phyloP scores from a whole-genome alignment of 2,797 vertebrate species.

The Avahi laniger region DNA sequence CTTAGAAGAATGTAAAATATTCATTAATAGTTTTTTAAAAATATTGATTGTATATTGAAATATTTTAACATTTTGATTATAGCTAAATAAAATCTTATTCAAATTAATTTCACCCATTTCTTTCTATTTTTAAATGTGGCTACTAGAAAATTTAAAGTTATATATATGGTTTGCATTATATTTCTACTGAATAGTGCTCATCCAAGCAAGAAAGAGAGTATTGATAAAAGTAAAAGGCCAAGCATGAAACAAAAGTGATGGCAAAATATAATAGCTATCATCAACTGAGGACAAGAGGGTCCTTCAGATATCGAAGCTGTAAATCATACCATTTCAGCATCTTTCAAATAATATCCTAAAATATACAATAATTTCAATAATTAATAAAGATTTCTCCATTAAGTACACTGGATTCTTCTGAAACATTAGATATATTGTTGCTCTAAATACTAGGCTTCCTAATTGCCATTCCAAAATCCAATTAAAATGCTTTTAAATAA shows the following conservation, averaged over 20 bases:
- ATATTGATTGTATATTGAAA: background rate
- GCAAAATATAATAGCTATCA: background rate
- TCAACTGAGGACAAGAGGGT: background rate
- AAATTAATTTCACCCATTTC: slow-evolving; percentile 9
- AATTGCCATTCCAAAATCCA: background rate
- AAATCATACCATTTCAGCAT: background rate
- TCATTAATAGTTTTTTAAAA: slow-evolving; percentile 11
- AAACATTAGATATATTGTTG: background rate
- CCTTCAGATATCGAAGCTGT: background rate
- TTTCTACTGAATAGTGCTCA: slow-evolving; percentile 2
- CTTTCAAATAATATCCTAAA: slow-evolving; percentile 28
- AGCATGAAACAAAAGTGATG: background rate
- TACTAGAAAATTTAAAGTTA: slow-evolving; percentile 49
- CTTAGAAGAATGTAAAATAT: slow-evolving; percentile 12
- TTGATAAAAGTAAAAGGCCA: background rate
- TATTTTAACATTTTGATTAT: slow-evolving; percentile 31
- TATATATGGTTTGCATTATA: background rate
- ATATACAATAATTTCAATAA: slow-evolving; percentile 45
- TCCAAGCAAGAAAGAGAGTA: background rate
- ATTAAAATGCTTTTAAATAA: slow-evolving; percentile 25
- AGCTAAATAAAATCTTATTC: background rate
- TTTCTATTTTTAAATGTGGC: slow-evolving; percentile 34
- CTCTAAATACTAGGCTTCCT: background rate
- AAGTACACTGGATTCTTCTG: background rate
- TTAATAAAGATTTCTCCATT: slow-evolving; percentile 4